Evolutionary conservation across 1,140 invertebrate species (phyloP).

Genomic region (Zaprionus nigranus): DNA sequence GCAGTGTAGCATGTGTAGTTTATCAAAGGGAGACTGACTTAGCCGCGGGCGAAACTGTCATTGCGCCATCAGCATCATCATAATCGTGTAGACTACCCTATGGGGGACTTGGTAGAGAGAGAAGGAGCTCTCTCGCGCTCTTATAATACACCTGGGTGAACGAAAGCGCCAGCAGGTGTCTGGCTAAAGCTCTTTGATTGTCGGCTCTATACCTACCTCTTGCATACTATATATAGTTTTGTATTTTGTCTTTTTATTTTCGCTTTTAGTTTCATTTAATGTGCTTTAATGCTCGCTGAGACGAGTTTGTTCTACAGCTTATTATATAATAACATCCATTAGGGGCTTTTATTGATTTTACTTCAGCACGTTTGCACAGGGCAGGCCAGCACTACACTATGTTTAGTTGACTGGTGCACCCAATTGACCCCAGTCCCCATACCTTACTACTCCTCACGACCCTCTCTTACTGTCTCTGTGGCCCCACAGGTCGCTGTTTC

Average conservation of each 20-base stretch:
- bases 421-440: conserved; percentile 17
- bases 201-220: background rate
- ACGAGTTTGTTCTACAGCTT: conserved; percentile 73
- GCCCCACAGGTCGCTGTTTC: conserved; percentile 36
- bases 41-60: conserved; percentile 54
- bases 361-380: conserved; percentile 63
- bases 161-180: conserved; percentile 3
- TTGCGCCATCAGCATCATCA: conserved; percentile 51
- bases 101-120: background rate
- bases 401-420: conserved; percentile 50
- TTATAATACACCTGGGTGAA: conserved; percentile 3
- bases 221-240: background rate
- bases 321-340: conserved; percentile 82
- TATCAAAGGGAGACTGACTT: conserved; percentile 64
- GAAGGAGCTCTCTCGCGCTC: background rate
- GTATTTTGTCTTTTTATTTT: conserved; percentile 32
- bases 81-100: background rate
- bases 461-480: background rate
- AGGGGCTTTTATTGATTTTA: conserved; percentile 79
- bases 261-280: conserved; percentile 67
- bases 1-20: conserved; percentile 55
- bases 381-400: conserved; percentile 24
- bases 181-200: conserved; percentile 11
- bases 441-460: background rate
- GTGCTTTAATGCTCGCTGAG: conserved; percentile 65